Conservation (phyloP, 2,797 vertebrate species). For the Echeneis naucrates region DNA sequence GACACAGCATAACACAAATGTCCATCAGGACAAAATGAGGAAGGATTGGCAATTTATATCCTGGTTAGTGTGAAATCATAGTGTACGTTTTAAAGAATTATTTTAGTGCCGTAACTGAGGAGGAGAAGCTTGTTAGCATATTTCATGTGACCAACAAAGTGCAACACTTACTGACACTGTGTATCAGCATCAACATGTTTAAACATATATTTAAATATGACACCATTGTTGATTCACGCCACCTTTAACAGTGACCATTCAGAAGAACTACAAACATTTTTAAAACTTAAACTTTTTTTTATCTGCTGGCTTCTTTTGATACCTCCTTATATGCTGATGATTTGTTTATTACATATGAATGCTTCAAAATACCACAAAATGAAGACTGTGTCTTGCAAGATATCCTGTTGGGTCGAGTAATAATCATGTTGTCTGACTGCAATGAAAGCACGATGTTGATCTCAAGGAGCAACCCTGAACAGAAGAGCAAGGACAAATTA, state of each 20-base stretch:
- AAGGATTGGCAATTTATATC: no score
- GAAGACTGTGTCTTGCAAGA: no score
- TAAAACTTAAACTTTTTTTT: no score
- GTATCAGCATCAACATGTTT: no score
- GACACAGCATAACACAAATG: no score
- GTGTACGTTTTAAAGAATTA: no score
- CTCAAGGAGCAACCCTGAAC: neutral
- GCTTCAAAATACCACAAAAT: neutral
- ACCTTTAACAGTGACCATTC: neutral
- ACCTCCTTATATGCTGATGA: constrained; percentile 9
- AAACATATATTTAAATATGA: neutral
- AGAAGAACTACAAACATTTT: neutral
- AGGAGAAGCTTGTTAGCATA: no score
- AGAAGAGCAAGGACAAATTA: neutral
- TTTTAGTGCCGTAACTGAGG: no score
- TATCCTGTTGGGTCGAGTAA: neutral
- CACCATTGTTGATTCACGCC: neutral
- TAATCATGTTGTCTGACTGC: neutral
- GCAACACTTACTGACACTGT: neutral
- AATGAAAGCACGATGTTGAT: neutral
- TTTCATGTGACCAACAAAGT: neutral
- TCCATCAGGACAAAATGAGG: no score
- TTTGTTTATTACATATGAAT: neutral
- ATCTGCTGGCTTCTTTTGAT: neutral
- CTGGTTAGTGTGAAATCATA: no score